Conservation (phyloP, 2,888 invertebrate genomes). For the Drosophila lutescens region DNA sequence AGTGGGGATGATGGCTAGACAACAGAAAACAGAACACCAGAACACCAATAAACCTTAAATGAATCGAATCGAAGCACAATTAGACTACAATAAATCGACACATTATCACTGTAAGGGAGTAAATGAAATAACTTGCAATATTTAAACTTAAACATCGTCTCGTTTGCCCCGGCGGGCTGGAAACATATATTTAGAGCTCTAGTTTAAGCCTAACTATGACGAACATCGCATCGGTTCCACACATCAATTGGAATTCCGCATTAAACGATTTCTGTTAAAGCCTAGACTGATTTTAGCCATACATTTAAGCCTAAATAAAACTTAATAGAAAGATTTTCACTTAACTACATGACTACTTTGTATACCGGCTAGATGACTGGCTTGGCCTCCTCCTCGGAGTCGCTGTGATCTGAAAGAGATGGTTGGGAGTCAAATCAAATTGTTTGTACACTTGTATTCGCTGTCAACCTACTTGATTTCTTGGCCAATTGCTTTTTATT, state of each 20-base stretch:
- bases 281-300: slow-evolving; percentile 41
- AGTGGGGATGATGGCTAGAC: slow-evolving; percentile 5
- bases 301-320: slow-evolving; percentile 34
- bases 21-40: not conserved
- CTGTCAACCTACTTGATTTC: slow-evolving; percentile 21
- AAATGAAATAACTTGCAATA: slow-evolving; percentile 1
- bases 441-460: not conserved
- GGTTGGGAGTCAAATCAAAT: not conserved
- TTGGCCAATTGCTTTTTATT: slow-evolving; percentile 30
- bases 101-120: slow-evolving; percentile 6
- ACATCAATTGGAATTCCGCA: slow-evolving; percentile 1
- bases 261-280: slow-evolving; percentile 37
- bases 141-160: slow-evolving; percentile 12
- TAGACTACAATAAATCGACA: slow-evolving; percentile 4
- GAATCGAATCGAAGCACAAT: slow-evolving; percentile 6
- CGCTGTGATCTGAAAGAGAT: slow-evolving; percentile 54
- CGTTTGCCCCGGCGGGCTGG: not conserved
- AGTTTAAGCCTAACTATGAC: slow-evolving; percentile 19
- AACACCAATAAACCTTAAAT: slow-evolving; percentile 1
- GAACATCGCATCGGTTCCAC: slow-evolving; percentile 7
- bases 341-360: slow-evolving; percentile 11
- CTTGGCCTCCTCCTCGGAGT: slow-evolving; percentile 66
- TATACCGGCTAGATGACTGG: slow-evolving; percentile 23
- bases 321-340: slow-evolving; percentile 28
- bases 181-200: slow-evolving; percentile 28